Base-by-base conservation (phyloP, 30 jellyfish, hydroid and myxozoan genomes). In the Rhopilema esculentum region DNA sequence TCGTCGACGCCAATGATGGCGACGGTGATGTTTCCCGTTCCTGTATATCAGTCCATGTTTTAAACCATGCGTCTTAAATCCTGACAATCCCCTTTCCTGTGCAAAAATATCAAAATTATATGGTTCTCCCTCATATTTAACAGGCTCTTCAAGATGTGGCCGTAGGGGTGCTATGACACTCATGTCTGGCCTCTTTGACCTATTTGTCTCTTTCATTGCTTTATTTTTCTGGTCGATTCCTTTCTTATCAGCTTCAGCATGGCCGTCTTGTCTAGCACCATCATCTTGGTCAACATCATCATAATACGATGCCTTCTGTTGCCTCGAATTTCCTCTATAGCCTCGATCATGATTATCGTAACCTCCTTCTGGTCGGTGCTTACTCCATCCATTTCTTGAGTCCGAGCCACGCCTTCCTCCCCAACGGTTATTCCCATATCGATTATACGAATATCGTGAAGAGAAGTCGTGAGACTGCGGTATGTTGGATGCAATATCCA, bases 401-500 rank as follows among this genome's bases (percentile, higher is more conserved):
- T 12, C 12, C 12, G 57, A 40, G 57, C 57, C 57, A 23, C 77
- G 77, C 0, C 77, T 30, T 21, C 77, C 57, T 12, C 57, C 12
- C 57, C 57, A 40, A 40, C 76, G 49, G 33, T 23, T 66, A 19
- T 30, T 30, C 20, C 30, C 30, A 23, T 66, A 7, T 2, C 33
- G 25, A 7, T 30, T 27, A 23, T 19, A 30, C 8, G 49, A 33
- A 31, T 76, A 50, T 25, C 76, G 21, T 20, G 22, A 25, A 15
- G 28, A 29, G 8, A 19, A 74, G 28, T 29, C 75, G 48, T 61
- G 75, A 8, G 86, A 48, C 51, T 76, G 86, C 16, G 86, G 86
- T 15, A 67, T 15, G 50, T 49, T 83, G 26, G 86, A 83, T 0
- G 84, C 33, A 27, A 82, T 75, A 26, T 82, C 77, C 33, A 82